A percentile compares a stretch with the other conserved stretches of the same genome.
These are phyloP conservation scores for Poeciliopsis infans DNA, from an alignment of 2,797 vertebrate genomes.

Conservation along the genomic window DNA sequence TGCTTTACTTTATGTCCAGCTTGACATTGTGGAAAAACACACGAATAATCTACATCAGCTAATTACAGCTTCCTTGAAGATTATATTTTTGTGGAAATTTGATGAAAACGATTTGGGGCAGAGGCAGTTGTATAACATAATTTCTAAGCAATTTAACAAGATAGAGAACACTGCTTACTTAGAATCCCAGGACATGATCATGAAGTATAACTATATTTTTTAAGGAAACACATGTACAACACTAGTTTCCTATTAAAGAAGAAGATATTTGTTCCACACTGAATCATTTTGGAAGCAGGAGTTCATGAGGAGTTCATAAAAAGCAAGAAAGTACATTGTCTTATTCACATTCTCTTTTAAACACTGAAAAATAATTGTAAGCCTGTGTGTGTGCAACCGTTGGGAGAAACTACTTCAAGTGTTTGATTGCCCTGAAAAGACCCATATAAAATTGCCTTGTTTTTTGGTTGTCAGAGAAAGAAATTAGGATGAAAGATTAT, in stretches of 20 bases:
- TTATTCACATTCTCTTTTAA: not conserved
- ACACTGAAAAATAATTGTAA: not conserved
- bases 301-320: not conserved
- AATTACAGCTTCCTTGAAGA: not conserved
- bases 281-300: not conserved
- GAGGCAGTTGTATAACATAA: not conserved
- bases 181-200: not conserved
- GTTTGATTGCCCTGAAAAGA: not conserved
- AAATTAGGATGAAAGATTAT: too few relatives aligned
- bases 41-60: not conserved
- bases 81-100: not conserved
- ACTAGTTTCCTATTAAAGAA: not conserved
- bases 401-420: not conserved
- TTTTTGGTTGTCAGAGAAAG: not conserved
- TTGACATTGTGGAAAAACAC: not conserved
- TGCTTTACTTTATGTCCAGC: not conserved
- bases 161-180: not conserved
- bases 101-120: not conserved
- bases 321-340: not conserved
- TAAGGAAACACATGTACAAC: not conserved
- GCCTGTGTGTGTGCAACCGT: not conserved
- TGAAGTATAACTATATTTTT: not conserved
- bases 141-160: not conserved
- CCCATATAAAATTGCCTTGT: not conserved
- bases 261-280: not conserved